Conservation (phyloP, 2,113 vertebrate species). For the Rana temporaria region DNA sequence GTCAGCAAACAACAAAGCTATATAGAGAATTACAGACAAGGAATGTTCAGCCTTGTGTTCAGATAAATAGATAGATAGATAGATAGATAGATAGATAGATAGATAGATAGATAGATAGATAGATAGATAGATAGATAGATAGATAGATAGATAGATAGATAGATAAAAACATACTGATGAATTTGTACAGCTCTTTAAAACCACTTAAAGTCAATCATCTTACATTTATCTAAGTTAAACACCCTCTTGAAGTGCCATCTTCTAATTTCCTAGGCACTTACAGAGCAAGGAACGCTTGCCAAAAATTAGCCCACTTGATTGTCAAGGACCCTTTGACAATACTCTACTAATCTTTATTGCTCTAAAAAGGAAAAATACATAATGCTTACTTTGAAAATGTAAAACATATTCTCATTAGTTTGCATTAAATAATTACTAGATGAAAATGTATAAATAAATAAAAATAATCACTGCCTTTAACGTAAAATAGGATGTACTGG, state of each 20-base stretch:
- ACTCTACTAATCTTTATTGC: neutral
- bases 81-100: slow-evolving; percentile 10
- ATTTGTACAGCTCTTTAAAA: neutral
- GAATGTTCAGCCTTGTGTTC: neutral
- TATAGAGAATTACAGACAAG: neutral
- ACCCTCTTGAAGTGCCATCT: slow-evolving; percentile 12
- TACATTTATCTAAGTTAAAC: slow-evolving; percentile 15
- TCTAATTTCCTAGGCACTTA: slow-evolving; percentile 1
- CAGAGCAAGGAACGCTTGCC: neutral
- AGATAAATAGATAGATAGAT: neutral
- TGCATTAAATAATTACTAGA: too few relatives aligned
- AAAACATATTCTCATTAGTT: too few relatives aligned
- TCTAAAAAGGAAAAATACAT: too few relatives aligned
- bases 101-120: neutral
- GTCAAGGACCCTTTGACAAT: neutral
- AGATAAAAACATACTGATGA: neutral
- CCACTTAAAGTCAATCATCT: neutral
- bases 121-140: neutral
- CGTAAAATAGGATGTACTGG: too few relatives aligned
- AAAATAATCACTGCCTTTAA: too few relatives aligned
- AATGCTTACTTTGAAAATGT: too few relatives aligned
- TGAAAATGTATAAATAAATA: too few relatives aligned
- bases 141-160: neutral
- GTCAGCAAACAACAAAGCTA: slow-evolving; percentile 32
- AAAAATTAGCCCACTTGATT: slow-evolving; percentile 14